Evolutionary conservation across 2,113 vertebrate genomes (phyloP), one percentile per base, ranked within the genome.

Genomic region (Muntiacus muntjak): DNA sequence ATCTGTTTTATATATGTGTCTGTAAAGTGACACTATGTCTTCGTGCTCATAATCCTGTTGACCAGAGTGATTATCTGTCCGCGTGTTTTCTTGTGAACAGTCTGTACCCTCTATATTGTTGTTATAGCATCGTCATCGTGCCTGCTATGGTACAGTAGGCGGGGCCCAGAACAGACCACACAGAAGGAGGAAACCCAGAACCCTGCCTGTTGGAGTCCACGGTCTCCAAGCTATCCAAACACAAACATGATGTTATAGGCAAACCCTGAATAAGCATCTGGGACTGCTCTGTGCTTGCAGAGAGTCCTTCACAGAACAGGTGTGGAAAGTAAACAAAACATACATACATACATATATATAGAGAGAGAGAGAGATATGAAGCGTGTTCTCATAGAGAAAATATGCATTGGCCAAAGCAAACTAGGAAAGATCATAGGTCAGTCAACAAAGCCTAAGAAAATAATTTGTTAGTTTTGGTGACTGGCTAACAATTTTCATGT

Each of bases 151-250:
- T 67, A 96, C 50, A 81, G 10, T 74, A 94, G 97, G 98, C 87
- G 97, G 94, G 88, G 95, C 62, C 28, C 67, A 83, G 96, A 87
- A 92, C 67, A 97, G 74, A 95, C 54, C 28, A 78, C 95, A 90
- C 58, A n/a, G 67, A 85, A 55, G 94, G 62, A 97, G 84, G 30
- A 83, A 78, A 91, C 16, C 19, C 1, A 86, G 67, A 78, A 26
- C 96, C 88, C 84, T 96, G 95, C 94, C 97, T 78, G 25, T 33
- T 0, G 1, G n/a, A 93, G 62, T 43, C 43, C 12, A 9, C 0
- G 13, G 94, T 95, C 97, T 86, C 95, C 81, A 96, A 55, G 95
- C 58, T 64, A 28, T 36, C 33, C 23, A 92, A 33, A 60, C 26
- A 95, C 76, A 91, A 74, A 97, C 95, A 79, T 13, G 54, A 5